phyloP scores from a whole-genome alignment of 2,888 invertebrate genomes.

The Chrysolina haemoptera region DNA sequence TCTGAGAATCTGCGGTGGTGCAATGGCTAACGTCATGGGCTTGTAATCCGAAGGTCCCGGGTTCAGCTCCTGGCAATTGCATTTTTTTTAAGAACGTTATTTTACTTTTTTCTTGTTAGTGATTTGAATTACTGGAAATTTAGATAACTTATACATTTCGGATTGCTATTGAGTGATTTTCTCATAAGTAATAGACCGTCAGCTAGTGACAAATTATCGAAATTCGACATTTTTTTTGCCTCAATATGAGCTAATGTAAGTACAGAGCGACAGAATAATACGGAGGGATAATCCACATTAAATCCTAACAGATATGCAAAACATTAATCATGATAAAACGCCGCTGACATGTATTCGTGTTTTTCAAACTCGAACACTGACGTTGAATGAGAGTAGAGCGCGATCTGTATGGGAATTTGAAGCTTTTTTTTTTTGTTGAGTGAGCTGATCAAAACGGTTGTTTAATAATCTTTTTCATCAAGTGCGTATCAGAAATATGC shows the following conservation, averaged over 20 bases:
- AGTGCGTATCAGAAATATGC: neutral
- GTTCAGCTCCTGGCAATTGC: too few species aligned
- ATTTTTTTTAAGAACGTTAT: too few species aligned
- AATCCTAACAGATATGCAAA: slow-evolving; percentile 50
- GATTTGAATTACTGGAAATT: too few species aligned
- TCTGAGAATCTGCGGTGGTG: too few species aligned
- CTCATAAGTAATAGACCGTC: too few species aligned
- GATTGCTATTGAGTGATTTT: too few species aligned
- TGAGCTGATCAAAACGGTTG: neutral
- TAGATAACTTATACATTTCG: too few species aligned
- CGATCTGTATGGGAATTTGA: neutral
- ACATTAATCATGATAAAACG: slow-evolving; percentile 53
- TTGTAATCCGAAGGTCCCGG: too few species aligned
- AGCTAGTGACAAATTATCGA: too few species aligned
- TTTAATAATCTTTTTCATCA: neutral
- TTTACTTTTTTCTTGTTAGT: too few species aligned
- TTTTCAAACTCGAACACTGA: slow-evolving; percentile 28
- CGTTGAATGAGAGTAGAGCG: neutral
- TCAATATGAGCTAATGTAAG: slow-evolving; percentile 37
- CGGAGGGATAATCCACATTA: slow-evolving; percentile 51
- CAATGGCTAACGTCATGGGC: too few species aligned
- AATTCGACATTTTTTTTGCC: too few species aligned
- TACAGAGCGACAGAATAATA: slow-evolving; percentile 44
- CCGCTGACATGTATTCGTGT: slow-evolving; percentile 50
- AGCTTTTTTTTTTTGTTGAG: neutral